Base-by-base conservation (phyloP, 1,140 invertebrate genomes). In the Drosophila azteca region DNA sequence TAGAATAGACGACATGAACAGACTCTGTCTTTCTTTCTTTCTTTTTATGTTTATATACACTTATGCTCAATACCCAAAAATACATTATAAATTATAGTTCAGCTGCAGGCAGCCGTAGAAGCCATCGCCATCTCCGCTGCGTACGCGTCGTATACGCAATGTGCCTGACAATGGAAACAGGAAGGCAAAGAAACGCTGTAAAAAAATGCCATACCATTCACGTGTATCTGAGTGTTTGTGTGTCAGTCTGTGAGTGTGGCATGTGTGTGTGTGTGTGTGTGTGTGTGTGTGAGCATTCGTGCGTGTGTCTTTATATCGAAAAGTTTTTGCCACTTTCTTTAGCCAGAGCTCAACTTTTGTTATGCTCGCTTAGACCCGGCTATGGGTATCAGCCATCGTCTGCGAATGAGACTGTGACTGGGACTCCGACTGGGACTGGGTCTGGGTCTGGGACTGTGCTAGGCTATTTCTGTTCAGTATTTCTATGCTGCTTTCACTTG, bases 271-370 rank as follows among this genome's bases (percentile, higher is more conserved):
- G 50, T 48, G 24, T 3, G 15, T 52, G 46, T 31, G 31, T 39
- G 26, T 44, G 29, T 43, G 11, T 29, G 11, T 43, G 9, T 39
- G 44, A 67, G 77, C 81, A 85, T 65, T 85, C 81, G 81, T 84
- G 81, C 81, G 81, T 84, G 72, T 81, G 81, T 80, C 81, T 84
- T 81, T 84, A 87, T 87, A 84, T 87, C 77, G 54, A 84, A 85
- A 85, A 85, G 46, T 85, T 85, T 85, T 87, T 87, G 74, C 82
- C 81, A 85, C 82, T 85, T 81, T 85, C 82, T 68, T 81, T 64
- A 67, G 68, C 57, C 77, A 11, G 45, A 65, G 81, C 82, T 87
- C 81, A 85, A 87, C 82, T 85, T 85, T 85, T 87, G 81, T 85
- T 87, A 87, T 85, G 77, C 78, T 65, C 82, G 82, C 74, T 87